Base-by-base conservation (phyloP, 2,113 vertebrate genomes). In the Dipodomys spectabilis region DNA sequence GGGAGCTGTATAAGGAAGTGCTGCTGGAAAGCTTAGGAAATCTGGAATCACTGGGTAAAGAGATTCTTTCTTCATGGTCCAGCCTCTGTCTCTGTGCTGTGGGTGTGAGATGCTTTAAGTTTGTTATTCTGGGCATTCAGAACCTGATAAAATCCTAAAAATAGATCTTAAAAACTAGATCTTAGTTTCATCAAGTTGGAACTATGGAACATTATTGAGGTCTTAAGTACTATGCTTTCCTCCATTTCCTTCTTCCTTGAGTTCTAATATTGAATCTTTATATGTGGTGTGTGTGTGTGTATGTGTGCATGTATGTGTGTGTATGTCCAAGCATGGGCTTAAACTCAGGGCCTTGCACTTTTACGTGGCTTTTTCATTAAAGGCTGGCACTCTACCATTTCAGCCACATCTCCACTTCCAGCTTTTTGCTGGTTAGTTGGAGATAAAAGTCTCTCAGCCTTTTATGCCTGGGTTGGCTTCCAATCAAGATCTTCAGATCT, bases 1-100 rank as follows among this genome's bases (percentile, higher is more conserved):
- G 84, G 74, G 73, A 96, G 53, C 91, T 97, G 0, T 97, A 83
- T 88, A 94, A 95, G 85, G 97, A 96, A 13, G 92, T 97, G 71
- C 85, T 95, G 0, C 65, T 96, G 90, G 95, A 97, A 90, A 97
- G 87, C 93, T 92, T 82, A 27, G 79, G 10, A 67, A 89, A 90
- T 93, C 94, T 97, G 28, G 92, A 96, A 74, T 94, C 87, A 88
- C 18, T 96, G 71, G 97, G 97, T 97, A 96, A 96, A 79, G 68
- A 71, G 30, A 77, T 32, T n/a, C 57, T 91, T 32, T 94, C 45
- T 91, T 93, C 30, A 49, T 82, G 28, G 64, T 39, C 22, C 86
- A 80, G 53, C 53, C 53, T 16, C 30, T 45, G 7, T 68, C 81
- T 82, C 9, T 53, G 18, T 39, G 49, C 32, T 22, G 28, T 74